These are phyloP conservation scores for Anarhynchus alexandrinus DNA, from an alignment of 2,113 vertebrate species.

Conservation along the genomic window DNA sequence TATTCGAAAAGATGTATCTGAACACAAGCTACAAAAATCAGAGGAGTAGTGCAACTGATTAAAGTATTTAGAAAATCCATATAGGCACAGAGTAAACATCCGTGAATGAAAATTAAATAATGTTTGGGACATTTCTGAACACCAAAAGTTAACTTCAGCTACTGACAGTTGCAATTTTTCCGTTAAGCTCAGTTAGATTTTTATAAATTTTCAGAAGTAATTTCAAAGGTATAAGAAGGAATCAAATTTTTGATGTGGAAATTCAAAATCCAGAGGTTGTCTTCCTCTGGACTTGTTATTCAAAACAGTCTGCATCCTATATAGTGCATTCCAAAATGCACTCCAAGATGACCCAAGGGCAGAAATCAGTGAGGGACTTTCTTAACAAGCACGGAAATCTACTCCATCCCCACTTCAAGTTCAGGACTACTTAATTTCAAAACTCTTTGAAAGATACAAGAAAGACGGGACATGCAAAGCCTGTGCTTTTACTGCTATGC, in stretches of 20 bases:
- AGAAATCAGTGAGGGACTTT: background rate
- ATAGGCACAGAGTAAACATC: conserved; percentile 1
- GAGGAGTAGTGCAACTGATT: background rate
- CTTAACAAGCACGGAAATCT: background rate
- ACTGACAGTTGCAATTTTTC: background rate
- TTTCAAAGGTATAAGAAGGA: background rate
- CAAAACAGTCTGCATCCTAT: background rate
- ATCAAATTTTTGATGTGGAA: background rate
- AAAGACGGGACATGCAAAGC: conserved; percentile 11
- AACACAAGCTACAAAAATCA: background rate
- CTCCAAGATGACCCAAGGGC: background rate
- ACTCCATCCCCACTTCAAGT: background rate
- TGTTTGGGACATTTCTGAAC: background rate
- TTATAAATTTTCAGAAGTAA: background rate
- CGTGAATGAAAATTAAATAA: background rate
- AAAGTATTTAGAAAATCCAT: background rate
- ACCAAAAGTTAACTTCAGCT: background rate
- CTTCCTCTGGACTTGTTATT: background rate
- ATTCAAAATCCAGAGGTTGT: background rate
- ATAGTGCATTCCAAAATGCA: background rate
- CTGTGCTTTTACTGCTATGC: conserved; percentile 1
- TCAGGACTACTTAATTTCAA: background rate
- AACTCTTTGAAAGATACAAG: background rate
- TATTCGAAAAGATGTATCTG: background rate
- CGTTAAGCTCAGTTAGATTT: background rate